These are phyloP conservation scores for Acrobasis consociella DNA, from an alignment of 2,888 invertebrate genomes.

Conservation along the genomic window DNA sequence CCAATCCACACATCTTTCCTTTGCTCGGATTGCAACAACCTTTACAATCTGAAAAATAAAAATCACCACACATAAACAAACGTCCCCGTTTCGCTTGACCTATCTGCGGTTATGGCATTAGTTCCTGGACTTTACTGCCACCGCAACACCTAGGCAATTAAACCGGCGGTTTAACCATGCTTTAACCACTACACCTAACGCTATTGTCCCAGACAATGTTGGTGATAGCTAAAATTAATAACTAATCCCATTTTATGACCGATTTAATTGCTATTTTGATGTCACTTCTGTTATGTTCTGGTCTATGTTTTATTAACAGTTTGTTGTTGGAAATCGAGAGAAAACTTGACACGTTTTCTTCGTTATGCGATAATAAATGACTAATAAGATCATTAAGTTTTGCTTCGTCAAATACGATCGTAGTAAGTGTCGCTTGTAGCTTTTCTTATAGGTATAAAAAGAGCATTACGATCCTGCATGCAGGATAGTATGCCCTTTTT, in stretches of 20 bases:
- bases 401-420: neutral
- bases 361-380: neutral
- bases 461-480: too few relatives aligned
- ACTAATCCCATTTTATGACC: constrained; percentile 24
- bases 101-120: constrained; percentile 72
- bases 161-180: constrained; percentile 62
- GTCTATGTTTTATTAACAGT: neutral
- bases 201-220: constrained; percentile 55
- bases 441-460: too few relatives aligned
- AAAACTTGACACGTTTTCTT: neutral
- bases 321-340: neutral
- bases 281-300: neutral
- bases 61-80: constrained; percentile 5
- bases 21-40: too few relatives aligned
- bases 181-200: constrained; percentile 62
- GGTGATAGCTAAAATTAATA: constrained; percentile 27
- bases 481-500: too few relatives aligned
- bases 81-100: constrained; percentile 45
- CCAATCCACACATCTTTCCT: too few relatives aligned
- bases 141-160: constrained; percentile 68
- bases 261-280: constrained; percentile 20
- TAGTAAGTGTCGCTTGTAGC: too few relatives aligned
- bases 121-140: constrained; percentile 67
- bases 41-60: neutral
- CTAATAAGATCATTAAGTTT: neutral